Evolutionary conservation across 1,140 invertebrate genomes (phyloP), one percentile per base, ranked within the genome.

Genomic region (Pogonognathellus flavescens): DNA sequence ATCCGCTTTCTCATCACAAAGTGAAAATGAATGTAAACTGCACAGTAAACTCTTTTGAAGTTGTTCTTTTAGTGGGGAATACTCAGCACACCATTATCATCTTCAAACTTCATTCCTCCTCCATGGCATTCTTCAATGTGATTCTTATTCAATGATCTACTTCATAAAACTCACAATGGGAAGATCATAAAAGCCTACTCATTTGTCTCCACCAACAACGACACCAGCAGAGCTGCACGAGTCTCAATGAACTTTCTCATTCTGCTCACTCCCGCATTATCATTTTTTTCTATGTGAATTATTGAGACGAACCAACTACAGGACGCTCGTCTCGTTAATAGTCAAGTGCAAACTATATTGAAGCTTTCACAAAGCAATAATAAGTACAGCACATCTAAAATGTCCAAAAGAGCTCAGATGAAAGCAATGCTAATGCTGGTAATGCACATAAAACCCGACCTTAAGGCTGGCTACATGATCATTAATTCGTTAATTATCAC

Each of bases 141-240:
- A 14, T 18, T n/a, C 25, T 50, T 14, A 76, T 76, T 76, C 70
- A 76, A 76, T 76, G 70, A 76, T 76, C 70, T 76, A 31, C 25
- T 76, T 76, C 70, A 76, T 76, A 76, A 41, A 76, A 76, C 70
- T 76, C 25, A 31, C 10, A 20, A 25, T 18, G 70, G 41, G 31
- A 50, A 31, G 70, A 76, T 76, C 70, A 76, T 76, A 76, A 76
- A 70, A 76, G 70, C 70, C 70, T 76, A 31, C 70, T 76, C 70
- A 76, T 76, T 76, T 76, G 70, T 76, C 70, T 49, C 70, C 31
- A 49, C 70, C 70, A 31, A 76, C 70, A 50, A 66, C 22, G 62
- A 66, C 62, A 66, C 62, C 22, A 25, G 31, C 22, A 76, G 31
- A 49, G n/a, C n/a, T 18, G 10, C 49, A 16, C 31, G 2, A 13